A percentile compares a stretch with the other conserved stretches of the same genome.
phyloP scores from a whole-genome alignment of 2,113 vertebrate species.

The Anarrhichthys ocellatus region DNA sequence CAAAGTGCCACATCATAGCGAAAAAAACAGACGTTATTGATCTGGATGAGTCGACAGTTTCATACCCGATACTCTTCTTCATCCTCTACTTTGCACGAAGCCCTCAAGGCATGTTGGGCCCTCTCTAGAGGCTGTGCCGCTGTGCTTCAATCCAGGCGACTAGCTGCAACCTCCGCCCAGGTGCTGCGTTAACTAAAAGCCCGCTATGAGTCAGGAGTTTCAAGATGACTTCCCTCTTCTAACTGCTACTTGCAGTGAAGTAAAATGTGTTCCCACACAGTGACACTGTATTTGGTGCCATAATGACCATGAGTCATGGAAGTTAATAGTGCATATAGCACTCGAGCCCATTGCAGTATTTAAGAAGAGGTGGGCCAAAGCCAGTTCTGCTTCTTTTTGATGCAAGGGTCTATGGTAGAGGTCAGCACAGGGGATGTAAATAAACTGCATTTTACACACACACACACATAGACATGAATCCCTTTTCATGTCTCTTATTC shows the following conservation, averaged over 20 bases:
- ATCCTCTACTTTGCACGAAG: conserved; percentile 40
- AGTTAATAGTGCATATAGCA: background rate
- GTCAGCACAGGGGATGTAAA: background rate
- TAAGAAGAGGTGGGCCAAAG: conserved; percentile 4
- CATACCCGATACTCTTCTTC: conserved; percentile 27
- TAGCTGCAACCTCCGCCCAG: conserved; percentile 20
- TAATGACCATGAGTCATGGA: conserved; percentile 34
- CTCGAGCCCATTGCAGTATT: background rate
- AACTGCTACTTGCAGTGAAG: conserved; percentile 52
- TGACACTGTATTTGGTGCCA: conserved; percentile 24
- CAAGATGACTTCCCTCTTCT: conserved; percentile 52
- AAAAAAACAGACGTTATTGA: conserved; percentile 53
- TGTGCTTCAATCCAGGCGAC: conserved; percentile 18
- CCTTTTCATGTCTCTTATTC: background rate
- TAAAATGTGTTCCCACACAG: conserved; percentile 38
- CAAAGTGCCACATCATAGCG: conserved; percentile 59
- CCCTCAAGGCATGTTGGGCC: conserved; percentile 9
- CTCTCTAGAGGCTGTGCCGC: conserved; percentile 36
- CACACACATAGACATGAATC: background rate
- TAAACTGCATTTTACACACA: conserved; percentile 7
- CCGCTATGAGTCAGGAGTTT: conserved; percentile 57
- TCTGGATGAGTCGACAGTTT: conserved; percentile 65
- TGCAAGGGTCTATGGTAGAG: background rate
- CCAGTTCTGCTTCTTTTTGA: conserved; percentile 5
- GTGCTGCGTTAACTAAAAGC: conserved; percentile 45